Evolutionary conservation across 2,888 invertebrate genomes (phyloP).

Genomic region (Drosophila infuscata): DNA sequence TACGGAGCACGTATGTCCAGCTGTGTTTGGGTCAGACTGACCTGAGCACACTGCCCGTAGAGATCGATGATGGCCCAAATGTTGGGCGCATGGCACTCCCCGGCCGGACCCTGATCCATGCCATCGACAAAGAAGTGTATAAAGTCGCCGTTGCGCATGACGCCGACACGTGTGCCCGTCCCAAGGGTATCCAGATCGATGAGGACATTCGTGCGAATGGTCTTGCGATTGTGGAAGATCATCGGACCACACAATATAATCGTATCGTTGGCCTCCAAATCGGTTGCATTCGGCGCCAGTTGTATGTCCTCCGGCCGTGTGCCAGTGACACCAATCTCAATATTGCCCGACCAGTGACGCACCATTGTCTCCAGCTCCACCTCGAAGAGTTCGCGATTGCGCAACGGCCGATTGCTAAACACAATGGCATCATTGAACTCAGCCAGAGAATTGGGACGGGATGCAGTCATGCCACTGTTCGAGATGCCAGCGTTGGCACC

Average conservation of each 20-base stretch:
- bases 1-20: conserved; percentile 83
- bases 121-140: conserved; percentile 95
- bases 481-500: conserved; percentile 91
- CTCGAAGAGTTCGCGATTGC: conserved; percentile 96
- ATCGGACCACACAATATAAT: conserved; percentile 96
- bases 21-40: conserved; percentile 86
- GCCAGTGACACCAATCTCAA: conserved; percentile 94
- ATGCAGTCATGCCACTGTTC: conserved; percentile 93
- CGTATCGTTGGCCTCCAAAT: conserved; percentile 95
- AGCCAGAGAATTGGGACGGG: conserved; percentile 93
- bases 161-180: conserved; percentile 92
- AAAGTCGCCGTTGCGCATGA: conserved; percentile 94
- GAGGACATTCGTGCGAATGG: conserved; percentile 93
- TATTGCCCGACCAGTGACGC: conserved; percentile 96
- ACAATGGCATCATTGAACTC: conserved; percentile 98
- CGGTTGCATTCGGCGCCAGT: conserved; percentile 95
- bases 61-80: conserved; percentile 98
- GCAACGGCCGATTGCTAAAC: conserved; percentile 94
- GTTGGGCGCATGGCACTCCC: conserved; percentile 91
- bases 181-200: conserved; percentile 93
- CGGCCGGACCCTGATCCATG: conserved; percentile 94
- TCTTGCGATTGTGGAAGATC: conserved; percentile 94
- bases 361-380: conserved; percentile 95
- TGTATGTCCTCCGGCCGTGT: conserved; percentile 96
- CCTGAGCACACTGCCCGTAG: conserved; percentile 97